These are phyloP conservation scores for Echinarachnius parma DNA, from an alignment of 53 echinoderm and acorn worm species.

Conservation along the genomic window DNA sequence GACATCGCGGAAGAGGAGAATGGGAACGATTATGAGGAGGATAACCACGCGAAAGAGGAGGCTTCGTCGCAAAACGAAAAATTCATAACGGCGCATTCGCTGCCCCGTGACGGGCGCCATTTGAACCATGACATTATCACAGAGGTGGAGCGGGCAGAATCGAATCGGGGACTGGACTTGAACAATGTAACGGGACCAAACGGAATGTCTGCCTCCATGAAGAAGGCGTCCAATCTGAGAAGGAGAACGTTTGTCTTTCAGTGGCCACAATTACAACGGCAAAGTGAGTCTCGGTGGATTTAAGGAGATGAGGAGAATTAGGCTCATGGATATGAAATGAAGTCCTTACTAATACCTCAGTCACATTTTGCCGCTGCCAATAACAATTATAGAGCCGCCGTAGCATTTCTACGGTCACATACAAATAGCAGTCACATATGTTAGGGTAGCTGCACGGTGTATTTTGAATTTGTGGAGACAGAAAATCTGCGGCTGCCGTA, in stretches of 20 bases:
- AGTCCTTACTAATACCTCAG: too few species aligned
- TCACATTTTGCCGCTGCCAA: too few species aligned
- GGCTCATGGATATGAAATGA: too few species aligned
- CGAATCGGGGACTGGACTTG: not conserved
- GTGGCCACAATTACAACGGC: conserved; percentile 89
- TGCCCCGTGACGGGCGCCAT: conserved; percentile 26
- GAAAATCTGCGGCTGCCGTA: too few species aligned
- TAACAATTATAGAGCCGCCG: too few species aligned
- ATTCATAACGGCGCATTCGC: conserved; percentile 24
- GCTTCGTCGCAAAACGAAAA: not conserved
- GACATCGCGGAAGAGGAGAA: conserved; percentile 7
- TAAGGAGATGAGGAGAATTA: too few species aligned
- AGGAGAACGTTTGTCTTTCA: conserved; percentile 95
- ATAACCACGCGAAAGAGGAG: conserved; percentile 23
- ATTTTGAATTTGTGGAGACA: too few species aligned
- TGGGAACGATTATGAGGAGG: conserved; percentile 13
- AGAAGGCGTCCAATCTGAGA: conserved; percentile 57
- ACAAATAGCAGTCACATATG: too few species aligned
- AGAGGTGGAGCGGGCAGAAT: conserved; percentile 26
- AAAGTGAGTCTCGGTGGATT: too few species aligned
- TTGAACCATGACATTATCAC: conserved; percentile 7
- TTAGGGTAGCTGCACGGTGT: too few species aligned
- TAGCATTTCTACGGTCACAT: too few species aligned
- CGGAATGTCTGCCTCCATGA: conserved; percentile 30
- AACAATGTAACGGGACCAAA: not conserved